A percentile compares a stretch with the other conserved stretches of the same genome.
phyloP scores from a whole-genome alignment of 2,888 invertebrate species.

The Drymonia ruficornis region DNA sequence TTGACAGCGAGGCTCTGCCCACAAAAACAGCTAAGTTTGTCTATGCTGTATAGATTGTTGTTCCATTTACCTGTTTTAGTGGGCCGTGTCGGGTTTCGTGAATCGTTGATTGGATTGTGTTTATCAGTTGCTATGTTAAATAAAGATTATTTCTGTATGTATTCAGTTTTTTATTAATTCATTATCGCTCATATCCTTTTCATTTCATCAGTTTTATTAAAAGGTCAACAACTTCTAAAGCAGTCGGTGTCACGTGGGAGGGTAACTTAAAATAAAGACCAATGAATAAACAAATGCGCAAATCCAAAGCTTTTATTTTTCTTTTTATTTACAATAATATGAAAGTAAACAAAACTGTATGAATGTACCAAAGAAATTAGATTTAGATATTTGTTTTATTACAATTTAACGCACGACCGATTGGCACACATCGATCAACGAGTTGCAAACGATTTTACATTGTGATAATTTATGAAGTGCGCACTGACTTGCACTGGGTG shows the following conservation, averaged over 20 bases:
- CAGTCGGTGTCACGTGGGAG: too few species aligned
- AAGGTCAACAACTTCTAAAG: too few species aligned
- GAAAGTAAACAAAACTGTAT: constrained; percentile 83
- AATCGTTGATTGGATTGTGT: constrained; percentile 17
- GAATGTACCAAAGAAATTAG: constrained; percentile 74
- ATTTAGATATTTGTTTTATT: constrained; percentile 60
- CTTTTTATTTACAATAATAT: constrained; percentile 82
- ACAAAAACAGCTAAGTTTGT: constrained; percentile 20
- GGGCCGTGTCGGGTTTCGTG: constrained; percentile 7
- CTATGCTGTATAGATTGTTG: background rate
- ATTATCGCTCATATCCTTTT: constrained; percentile 1
- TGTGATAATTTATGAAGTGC: constrained; percentile 29
- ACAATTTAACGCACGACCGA: constrained; percentile 42
- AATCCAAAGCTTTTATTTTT: constrained; percentile 83
- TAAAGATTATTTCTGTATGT: constrained; percentile 39
- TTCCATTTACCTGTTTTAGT: constrained; percentile 22
- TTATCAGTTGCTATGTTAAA: constrained; percentile 34
- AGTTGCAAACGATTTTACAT: constrained; percentile 34
- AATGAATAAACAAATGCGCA: constrained; percentile 55
- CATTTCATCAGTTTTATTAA: too few species aligned
- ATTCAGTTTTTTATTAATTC: constrained; percentile 9
- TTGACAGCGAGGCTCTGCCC: constrained; percentile 7
- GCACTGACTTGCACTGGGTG: constrained; percentile 15
- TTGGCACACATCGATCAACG: constrained; percentile 41
- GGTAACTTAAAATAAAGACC: background rate